Evolutionary conservation across 2,888 invertebrate genomes (phyloP), one percentile per base, ranked within the genome.

Genomic region (Eristalis intricaria): DNA sequence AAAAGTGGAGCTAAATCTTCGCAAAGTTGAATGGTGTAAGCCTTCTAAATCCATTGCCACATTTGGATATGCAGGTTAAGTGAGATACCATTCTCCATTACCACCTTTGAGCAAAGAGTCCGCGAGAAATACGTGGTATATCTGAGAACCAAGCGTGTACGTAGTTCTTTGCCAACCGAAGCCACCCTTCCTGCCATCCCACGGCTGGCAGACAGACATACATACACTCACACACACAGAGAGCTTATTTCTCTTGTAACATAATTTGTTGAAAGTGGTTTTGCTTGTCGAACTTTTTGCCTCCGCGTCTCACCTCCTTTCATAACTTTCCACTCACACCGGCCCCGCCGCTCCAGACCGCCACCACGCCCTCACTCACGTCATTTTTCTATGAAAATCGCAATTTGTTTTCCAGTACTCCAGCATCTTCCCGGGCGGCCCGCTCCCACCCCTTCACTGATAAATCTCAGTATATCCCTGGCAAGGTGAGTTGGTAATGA

Each of bases 191-290:
- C 76, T 23, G 5, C 10, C n/a, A n/a, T 4, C 35, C 19, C 11
- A 8, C 50, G 5, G 23, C 15, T 19, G 50, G 19, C 50, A 19
- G 19, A 19, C 50, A 50, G 19, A 19, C 50, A 50, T 19, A 50
- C 50, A 5, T 5, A 2, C 50, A 19, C 50, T 22, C 15, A 0
- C 60, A 15, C 60, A 70, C 22, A 13, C 19, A 1, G 22, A 38
- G n/a, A 38, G 56, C 38, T 71, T 23, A 56, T 77, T 75, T 75
- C 58, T 40, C 86, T 66, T 77, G 81, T 88, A 83, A 80, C 66
- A 74, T 86, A 86, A 80, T 83, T 88, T 80, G 77, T 86, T 43
- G 80, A 74, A 83, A 88, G 88, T 88, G 83, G 88, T 86, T 88
- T 88, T 88, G 74, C 85, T 86, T 88, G 88, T 88, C 79, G 80